Evolutionary conservation across 2,113 vertebrate genomes (phyloP), one percentile per base, ranked within the genome.

Genomic region (Scytalopus superciliaris): DNA sequence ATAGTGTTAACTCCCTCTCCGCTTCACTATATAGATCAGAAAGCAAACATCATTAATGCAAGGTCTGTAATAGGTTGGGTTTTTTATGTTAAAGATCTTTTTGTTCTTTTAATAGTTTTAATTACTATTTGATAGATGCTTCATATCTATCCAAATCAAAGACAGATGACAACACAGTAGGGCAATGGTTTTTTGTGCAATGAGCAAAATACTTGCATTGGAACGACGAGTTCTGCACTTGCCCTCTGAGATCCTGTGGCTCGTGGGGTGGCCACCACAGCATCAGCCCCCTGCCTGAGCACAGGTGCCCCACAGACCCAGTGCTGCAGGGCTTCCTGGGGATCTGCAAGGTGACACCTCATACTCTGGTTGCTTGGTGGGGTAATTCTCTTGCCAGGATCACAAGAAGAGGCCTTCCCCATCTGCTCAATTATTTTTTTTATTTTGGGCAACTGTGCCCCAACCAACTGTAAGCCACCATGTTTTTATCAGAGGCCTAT

Each of bases 1-100:
- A 82, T 64, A 40, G 80, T 87, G 68, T 87, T 94, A 81, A 91
- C 84, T 94, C 84, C 89, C 89, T 95, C 63, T 94, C 56, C 31
- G 31, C 28, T 92, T 83, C 1, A 2, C 67, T 85, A 14, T 66
- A 44, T 14, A 70, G 55, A 63, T 83, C 19, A 69, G 55, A 91
- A 91, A 74, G 75, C 50, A 90, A 77, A 92, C 28, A 62, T 39
- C 37, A 39, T 64, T 75, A 59, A 53, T 60, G 53, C 57, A 64
- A 50, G 19, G 23, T 35, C 35, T 66, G 59, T 44, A 69, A 82
- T 50, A 57, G 12, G 33, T 25, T 86, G 85, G 35, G 1, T 3
- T 62, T 83, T 89, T 59, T 31, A 45, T 31, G 10, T 70, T 92
- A 31, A 83, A 86, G 55, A 67, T 76, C 7, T 82, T 87, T 84